These are phyloP conservation scores for Melanophora roralis DNA, from an alignment of 2,888 invertebrate genomes.

Conservation along the genomic window DNA sequence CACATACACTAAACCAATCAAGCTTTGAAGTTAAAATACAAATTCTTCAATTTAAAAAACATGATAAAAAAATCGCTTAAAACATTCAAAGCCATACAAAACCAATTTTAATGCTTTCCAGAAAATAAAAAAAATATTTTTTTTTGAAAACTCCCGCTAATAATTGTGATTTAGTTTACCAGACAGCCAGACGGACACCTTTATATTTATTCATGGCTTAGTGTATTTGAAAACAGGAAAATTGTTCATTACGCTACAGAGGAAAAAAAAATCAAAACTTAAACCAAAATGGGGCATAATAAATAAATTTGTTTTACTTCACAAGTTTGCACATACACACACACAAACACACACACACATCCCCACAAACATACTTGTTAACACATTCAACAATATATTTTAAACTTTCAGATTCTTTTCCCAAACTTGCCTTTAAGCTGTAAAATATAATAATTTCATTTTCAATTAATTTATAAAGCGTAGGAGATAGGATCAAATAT, in stretches of 20 bases:
- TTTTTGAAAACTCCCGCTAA: slow-evolving; percentile 46
- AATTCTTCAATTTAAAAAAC: too few species aligned
- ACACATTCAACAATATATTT: slow-evolving; percentile 37
- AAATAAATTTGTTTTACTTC: slow-evolving; percentile 19
- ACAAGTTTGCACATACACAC: not conserved
- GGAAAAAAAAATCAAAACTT: not conserved
- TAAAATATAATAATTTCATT: slow-evolving; percentile 58
- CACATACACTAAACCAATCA: slow-evolving; percentile 45
- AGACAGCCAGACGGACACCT: not conserved
- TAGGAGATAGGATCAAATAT: slow-evolving; percentile 62
- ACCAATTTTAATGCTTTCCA: slow-evolving; percentile 58
- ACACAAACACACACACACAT: not conserved
- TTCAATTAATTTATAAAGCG: slow-evolving; percentile 66
- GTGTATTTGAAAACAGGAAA: slow-evolving; percentile 33
- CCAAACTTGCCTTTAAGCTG: slow-evolving; percentile 40
- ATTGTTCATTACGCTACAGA: slow-evolving; percentile 34
- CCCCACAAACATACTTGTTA: not conserved
- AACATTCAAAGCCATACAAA: slow-evolving; percentile 1
- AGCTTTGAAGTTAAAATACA: slow-evolving; percentile 27
- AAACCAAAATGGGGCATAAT: slow-evolving; percentile 12
- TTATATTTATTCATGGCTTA: not conserved
- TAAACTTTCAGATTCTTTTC: not conserved
- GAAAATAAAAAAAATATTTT: slow-evolving; percentile 47
- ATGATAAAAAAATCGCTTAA: slow-evolving; percentile 24
- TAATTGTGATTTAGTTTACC: slow-evolving; percentile 1